phyloP scores from a whole-genome alignment of 2,797 vertebrate species.

The Petrocephalus schoutedeni region DNA sequence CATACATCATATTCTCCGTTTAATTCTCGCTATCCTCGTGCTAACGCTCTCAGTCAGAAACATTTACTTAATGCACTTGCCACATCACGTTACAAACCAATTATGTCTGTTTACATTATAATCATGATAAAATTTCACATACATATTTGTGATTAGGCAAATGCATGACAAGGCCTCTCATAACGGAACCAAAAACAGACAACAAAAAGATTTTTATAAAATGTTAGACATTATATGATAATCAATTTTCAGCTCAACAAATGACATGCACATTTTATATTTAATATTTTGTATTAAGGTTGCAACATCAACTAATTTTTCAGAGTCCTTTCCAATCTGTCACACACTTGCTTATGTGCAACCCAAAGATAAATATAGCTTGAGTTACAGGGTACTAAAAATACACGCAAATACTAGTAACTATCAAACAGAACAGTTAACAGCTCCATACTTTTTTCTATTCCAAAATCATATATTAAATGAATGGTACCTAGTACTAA shows the following conservation, averaged over 20 bases:
- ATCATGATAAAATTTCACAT: background rate
- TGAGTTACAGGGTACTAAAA: slow-evolving; percentile 39
- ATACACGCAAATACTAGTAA: slow-evolving; percentile 30
- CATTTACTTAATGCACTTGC: background rate
- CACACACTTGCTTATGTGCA: slow-evolving; percentile 25
- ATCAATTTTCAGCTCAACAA: background rate
- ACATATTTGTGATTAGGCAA: background rate
- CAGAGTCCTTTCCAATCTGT: slow-evolving; percentile 10
- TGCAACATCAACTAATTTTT: background rate
- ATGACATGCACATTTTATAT: background rate
- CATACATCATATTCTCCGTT: slow-evolving; percentile 29
- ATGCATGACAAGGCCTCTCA: background rate
- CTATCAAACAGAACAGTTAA: slow-evolving; percentile 13
- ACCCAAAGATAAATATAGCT: slow-evolving; percentile 29
- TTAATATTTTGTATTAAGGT: slow-evolving; percentile 3
- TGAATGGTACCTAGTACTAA: background rate
- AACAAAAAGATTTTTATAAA: background rate
- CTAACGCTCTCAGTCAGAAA: background rate
- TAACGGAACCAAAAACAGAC: background rate
- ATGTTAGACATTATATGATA: background rate
- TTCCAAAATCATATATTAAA: slow-evolving; percentile 2
- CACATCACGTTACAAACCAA: background rate
- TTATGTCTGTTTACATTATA: background rate
- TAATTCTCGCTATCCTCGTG: background rate
- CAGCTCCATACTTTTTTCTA: background rate